Conservation (phyloP, 2,113 vertebrate genomes). For the Campylomormyrus numenius region DNA sequence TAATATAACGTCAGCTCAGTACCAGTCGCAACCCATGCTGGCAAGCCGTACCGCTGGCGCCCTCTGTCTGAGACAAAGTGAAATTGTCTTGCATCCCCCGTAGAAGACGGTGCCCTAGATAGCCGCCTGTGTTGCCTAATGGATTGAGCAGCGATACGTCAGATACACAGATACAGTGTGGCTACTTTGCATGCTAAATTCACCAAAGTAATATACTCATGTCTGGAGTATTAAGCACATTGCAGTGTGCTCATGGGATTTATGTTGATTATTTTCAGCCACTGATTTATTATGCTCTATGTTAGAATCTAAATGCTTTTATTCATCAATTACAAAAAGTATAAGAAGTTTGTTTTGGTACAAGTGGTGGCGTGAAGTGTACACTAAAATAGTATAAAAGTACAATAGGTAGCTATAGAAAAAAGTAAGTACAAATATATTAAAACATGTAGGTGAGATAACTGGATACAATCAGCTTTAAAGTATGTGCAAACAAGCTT, state of each 20-base stretch:
- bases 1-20: not conserved
- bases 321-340: not conserved
- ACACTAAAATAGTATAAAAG: not conserved
- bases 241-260: not conserved
- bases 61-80: not conserved
- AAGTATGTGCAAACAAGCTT: not conserved
- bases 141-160: not conserved
- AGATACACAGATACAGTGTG: not conserved
- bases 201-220: not conserved
- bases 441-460: not conserved
- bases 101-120: too few species aligned
- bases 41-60: not conserved
- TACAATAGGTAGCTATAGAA: not conserved
- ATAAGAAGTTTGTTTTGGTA: not conserved
- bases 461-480: not conserved
- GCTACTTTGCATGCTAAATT: not conserved
- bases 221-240: not conserved
- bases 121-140: not conserved
- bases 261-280: slow-evolving; percentile 6
- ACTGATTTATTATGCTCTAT: not conserved
- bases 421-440: not conserved
- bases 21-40: not conserved
- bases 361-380: not conserved
- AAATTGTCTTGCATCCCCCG: not conserved
- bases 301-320: not conserved